phyloP scores from a whole-genome alignment of 2,888 invertebrate genomes.

The Papilio demoleus region DNA sequence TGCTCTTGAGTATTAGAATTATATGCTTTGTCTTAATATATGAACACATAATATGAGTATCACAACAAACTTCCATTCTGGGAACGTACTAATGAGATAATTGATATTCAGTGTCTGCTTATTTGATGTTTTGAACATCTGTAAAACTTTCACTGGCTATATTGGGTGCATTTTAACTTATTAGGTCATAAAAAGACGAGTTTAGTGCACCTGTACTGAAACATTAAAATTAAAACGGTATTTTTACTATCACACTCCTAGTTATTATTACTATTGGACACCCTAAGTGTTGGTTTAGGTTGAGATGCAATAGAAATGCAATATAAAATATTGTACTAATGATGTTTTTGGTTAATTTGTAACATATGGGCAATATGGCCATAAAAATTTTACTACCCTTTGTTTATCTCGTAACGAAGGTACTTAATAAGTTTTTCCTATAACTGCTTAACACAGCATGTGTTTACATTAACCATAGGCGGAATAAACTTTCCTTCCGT shows the following conservation, averaged over 20 bases:
- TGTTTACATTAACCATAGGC: neutral
- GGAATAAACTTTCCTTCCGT: neutral
- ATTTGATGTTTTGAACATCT: slow-evolving; percentile 1
- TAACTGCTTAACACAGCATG: slow-evolving; percentile 4
- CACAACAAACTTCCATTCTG: neutral
- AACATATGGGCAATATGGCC: no score
- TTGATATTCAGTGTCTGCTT: neutral
- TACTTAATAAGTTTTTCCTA: neutral
- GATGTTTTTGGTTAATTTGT: no score
- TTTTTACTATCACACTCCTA: neutral
- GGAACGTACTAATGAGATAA: neutral
- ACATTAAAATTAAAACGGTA: neutral
- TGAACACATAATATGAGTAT: neutral
- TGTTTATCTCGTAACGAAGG: neutral
- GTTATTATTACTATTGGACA: neutral
- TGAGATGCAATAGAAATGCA: neutral
- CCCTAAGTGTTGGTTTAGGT: neutral
- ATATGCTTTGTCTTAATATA: no score
- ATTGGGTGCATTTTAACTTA: neutral
- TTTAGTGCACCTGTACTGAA: neutral
- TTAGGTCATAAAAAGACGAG: neutral
- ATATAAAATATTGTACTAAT: neutral
- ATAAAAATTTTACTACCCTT: neutral
- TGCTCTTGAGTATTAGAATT: no score
- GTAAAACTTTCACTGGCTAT: neutral